phyloP scores from a whole-genome alignment of 2,888 invertebrate genomes.

The Eupeodes luniger region DNA sequence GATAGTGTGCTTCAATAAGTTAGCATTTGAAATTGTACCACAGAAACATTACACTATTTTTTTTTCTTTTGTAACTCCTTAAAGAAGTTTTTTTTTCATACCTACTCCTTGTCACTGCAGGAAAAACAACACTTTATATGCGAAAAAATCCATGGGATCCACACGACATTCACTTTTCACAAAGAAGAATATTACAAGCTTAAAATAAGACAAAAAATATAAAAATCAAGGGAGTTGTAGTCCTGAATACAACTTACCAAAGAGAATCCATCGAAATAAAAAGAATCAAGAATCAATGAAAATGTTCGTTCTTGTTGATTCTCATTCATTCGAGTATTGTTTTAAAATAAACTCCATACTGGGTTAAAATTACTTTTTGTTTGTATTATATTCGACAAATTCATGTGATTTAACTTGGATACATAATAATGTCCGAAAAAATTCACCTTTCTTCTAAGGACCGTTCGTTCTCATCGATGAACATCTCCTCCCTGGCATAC shows the following conservation, averaged over 20 bases:
- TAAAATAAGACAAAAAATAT: not conserved
- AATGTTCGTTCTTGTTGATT: slow-evolving; percentile 13
- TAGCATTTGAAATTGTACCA: slow-evolving; percentile 50
- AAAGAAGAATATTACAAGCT: slow-evolving; percentile 20
- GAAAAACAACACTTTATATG: slow-evolving; percentile 48
- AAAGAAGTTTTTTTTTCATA: slow-evolving; percentile 47
- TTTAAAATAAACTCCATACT: not conserved
- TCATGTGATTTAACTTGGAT: no score
- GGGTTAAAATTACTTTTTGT: not conserved
- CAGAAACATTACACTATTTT: slow-evolving; percentile 46
- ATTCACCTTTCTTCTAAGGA: slow-evolving; percentile 10
- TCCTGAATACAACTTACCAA: no score
- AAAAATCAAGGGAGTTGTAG: not conserved
- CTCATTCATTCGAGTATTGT: not conserved
- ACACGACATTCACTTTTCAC: slow-evolving; percentile 12
- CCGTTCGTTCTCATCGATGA: slow-evolving; percentile 35
- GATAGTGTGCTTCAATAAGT: slow-evolving; percentile 54
- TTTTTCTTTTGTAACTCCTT: slow-evolving; percentile 53
- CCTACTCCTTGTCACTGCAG: slow-evolving; percentile 1
- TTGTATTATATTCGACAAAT: not conserved
- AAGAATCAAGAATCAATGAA: not conserved
- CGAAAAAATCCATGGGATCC: not conserved
- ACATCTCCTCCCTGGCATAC: slow-evolving; percentile 33
- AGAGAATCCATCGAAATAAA: not conserved
- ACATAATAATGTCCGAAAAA: not conserved